A percentile compares a stretch with the other conserved stretches of the same genome.
Conservation (phyloP, 2,888 invertebrate species). For the Aethes cnicana region DNA sequence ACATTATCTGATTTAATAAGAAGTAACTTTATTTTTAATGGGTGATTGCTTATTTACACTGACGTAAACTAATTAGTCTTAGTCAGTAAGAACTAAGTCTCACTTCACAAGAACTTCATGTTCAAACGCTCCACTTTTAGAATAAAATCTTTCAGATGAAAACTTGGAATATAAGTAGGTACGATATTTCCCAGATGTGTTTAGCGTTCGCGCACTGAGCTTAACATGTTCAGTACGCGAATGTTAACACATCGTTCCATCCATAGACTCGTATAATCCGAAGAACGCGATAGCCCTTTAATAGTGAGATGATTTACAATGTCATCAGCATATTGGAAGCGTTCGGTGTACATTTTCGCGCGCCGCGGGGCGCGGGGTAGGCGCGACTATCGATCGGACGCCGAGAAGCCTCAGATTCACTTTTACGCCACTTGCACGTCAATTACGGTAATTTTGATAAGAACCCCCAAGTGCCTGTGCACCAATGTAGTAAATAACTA, state of each 20-base stretch:
- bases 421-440: constrained; percentile 62
- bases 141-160: no score
- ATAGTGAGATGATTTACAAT: constrained; percentile 31
- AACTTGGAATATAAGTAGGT: no score
- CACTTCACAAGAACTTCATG: no score
- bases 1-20: not conserved
- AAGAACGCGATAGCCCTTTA: constrained; percentile 24
- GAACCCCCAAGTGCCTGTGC: constrained; percentile 40
- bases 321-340: constrained; percentile 31
- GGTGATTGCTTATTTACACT: no score
- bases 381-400: constrained; percentile 50
- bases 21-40: no score
- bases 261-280: no score
- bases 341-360: constrained; percentile 30
- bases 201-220: no score
- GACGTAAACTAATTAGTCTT: no score
- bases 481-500: constrained; percentile 21
- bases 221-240: no score
- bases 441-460: constrained; percentile 53
- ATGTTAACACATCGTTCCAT: constrained; percentile 16
- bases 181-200: no score
- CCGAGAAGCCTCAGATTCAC: constrained; percentile 53
- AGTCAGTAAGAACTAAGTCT: no score
- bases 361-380: constrained; percentile 31
- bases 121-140: no score